These are phyloP conservation scores for Stigmatopora nigra DNA, from an alignment of 2,113 vertebrate species.

Conservation along the genomic window DNA sequence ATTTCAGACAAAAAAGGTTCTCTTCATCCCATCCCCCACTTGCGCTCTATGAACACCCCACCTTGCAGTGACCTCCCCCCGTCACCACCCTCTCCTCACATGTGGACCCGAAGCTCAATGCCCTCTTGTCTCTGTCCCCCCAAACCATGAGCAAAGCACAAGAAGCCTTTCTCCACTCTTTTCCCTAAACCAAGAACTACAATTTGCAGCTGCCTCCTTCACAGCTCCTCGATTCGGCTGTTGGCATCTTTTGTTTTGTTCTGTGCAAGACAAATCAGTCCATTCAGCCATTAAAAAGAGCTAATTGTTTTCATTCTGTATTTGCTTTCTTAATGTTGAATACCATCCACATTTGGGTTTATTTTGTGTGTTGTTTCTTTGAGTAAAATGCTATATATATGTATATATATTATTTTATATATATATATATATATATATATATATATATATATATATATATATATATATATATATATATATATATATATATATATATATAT, in stretches of 20 bases:
- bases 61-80: constrained; percentile 44
- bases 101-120: constrained; percentile 51
- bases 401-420: no score
- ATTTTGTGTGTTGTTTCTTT: neutral
- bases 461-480: no score
- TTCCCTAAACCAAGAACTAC: constrained; percentile 17
- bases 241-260: constrained; percentile 9
- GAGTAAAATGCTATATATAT: neutral
- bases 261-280: neutral
- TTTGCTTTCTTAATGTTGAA: neutral
- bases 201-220: constrained; percentile 24
- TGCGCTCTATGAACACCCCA: constrained; percentile 35
- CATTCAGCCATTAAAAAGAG: neutral
- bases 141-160: constrained; percentile 43
- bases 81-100: constrained; percentile 31
- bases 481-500: no score
- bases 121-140: constrained; percentile 39
- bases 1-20: constrained; percentile 43
- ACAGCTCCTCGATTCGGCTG: neutral
- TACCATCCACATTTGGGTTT: neutral
- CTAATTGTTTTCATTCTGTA: neutral
- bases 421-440: no score
- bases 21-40: constrained; percentile 49
- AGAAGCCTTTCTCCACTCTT: constrained; percentile 46
- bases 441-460: no score